phyloP scores from a whole-genome alignment of 2,797 vertebrate genomes.

The Todus mexicanus region DNA sequence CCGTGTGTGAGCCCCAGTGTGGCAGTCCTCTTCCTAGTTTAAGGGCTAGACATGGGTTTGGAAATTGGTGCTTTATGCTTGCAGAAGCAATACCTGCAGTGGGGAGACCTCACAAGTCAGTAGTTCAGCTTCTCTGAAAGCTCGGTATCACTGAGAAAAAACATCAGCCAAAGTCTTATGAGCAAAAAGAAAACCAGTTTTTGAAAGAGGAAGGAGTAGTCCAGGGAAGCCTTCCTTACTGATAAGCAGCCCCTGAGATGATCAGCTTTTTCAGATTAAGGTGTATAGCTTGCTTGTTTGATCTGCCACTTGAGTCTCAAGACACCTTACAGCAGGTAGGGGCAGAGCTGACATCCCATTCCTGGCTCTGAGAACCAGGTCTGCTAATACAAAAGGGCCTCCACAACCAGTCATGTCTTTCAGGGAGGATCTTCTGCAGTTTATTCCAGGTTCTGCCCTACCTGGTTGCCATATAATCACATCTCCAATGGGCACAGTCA shows the following conservation, averaged over 20 bases:
- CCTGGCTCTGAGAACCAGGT: background rate
- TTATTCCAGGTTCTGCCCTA: background rate
- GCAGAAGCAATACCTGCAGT: background rate
- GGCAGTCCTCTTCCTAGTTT: background rate
- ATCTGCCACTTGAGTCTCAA: background rate
- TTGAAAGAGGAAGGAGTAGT: background rate
- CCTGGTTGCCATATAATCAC: background rate
- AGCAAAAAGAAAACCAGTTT: background rate
- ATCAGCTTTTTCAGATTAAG: background rate
- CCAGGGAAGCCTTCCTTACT: background rate
- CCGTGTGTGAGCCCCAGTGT: background rate
- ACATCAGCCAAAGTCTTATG: background rate
- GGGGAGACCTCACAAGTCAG: background rate
- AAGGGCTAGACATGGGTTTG: background rate
- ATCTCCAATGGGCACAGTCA: background rate
- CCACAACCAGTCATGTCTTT: background rate
- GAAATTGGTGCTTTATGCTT: background rate
- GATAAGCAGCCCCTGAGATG: background rate
- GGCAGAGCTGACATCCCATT: background rate
- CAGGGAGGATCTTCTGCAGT: background rate
- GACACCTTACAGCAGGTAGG: background rate
- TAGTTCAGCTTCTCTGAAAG: background rate
- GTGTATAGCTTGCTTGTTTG: background rate
- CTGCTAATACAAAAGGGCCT: background rate
- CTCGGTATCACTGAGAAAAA: background rate